A percentile compares a stretch with the other conserved stretches of the same genome.
Conservation (phyloP, 2,113 vertebrate species). For the Pavo muticus region DNA sequence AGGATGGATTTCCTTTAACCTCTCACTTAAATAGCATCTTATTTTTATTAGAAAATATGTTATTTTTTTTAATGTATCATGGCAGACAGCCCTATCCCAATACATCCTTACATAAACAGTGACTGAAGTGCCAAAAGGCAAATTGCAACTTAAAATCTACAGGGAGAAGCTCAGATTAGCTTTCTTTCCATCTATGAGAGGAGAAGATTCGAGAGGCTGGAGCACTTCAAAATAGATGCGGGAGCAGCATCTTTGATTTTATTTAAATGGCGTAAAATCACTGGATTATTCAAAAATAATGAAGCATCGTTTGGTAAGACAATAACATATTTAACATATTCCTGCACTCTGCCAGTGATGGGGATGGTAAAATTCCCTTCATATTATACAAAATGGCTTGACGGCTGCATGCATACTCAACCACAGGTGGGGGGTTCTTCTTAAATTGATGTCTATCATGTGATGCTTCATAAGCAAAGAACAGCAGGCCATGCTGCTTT, state of each 20-base stretch:
- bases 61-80: neutral
- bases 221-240: neutral
- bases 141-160: conserved; percentile 24
- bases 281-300: conserved; percentile 18
- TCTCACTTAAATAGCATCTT: conserved; percentile 45
- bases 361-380: neutral
- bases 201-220: neutral
- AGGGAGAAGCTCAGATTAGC: neutral
- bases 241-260: conserved; percentile 18
- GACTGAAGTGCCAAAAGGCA: conserved; percentile 15
- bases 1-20: conserved; percentile 44
- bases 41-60: conserved; percentile 47
- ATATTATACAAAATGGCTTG: neutral
- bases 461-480: conserved; percentile 79
- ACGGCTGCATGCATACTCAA: conserved; percentile 27
- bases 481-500: conserved; percentile 76
- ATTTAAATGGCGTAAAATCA: neutral
- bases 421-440: conserved; percentile 58
- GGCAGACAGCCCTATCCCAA: conserved; percentile 51
- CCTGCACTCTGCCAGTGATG: neutral
- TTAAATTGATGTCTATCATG: conserved; percentile 70
- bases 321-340: conserved; percentile 30
- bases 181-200: neutral
- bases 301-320: neutral
- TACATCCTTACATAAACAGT: conserved; percentile 27